These are phyloP conservation scores for Neolamprologus multifasciatus DNA, from an alignment of 2,797 vertebrate genomes.

Conservation along the genomic window DNA sequence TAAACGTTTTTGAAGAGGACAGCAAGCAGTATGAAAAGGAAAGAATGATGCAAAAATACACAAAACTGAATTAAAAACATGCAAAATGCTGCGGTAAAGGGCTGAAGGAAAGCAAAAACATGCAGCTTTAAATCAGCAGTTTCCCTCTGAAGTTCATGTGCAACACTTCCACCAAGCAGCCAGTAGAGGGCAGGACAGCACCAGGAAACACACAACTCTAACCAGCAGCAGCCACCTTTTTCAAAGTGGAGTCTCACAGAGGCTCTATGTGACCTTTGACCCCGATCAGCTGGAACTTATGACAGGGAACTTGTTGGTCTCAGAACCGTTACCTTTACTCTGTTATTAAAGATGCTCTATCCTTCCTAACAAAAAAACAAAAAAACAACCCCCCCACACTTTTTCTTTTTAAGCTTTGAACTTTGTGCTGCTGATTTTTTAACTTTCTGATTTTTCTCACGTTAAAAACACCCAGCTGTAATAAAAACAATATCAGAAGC, in stretches of 20 bases:
- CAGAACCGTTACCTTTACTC: background rate
- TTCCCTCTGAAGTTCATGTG: background rate
- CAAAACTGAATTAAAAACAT: background rate
- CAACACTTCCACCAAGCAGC: constrained; percentile 28
- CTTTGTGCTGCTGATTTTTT: background rate
- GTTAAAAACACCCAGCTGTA: background rate
- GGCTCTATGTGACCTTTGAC: background rate
- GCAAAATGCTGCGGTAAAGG: background rate
- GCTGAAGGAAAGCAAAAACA: background rate
- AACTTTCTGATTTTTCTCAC: background rate
- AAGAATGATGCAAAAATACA: background rate
- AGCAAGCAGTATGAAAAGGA: background rate
- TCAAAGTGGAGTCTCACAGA: background rate
- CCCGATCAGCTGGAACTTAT: background rate
- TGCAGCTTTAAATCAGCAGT: background rate
- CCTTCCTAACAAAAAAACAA: background rate
- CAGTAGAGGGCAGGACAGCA: constrained; percentile 89
- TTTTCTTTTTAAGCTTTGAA: background rate
- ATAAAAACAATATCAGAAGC: background rate
- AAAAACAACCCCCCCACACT: background rate
- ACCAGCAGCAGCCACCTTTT: background rate
- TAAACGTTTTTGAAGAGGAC: background rate
- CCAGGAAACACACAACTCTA: constrained; percentile 63
- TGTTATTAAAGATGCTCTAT: background rate
- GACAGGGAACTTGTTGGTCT: background rate